Evolutionary conservation across 1,140 invertebrate genomes (phyloP), one percentile per base, ranked within the genome.

Genomic region (Drosophila nasuta): DNA sequence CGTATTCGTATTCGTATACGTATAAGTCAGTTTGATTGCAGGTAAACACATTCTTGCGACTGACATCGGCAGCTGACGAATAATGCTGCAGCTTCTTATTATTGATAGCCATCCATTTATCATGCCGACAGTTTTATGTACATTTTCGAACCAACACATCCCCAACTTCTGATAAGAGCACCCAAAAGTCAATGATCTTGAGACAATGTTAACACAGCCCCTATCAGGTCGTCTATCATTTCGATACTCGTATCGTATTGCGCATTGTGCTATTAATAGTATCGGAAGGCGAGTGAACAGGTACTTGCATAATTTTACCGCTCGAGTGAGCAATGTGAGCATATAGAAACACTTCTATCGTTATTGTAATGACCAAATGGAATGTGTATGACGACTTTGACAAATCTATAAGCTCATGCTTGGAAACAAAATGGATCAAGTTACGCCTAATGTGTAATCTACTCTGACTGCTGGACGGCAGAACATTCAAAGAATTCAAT

Each of bases 11-110:
- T 20, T 20, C 17, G 17, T 51, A 78, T 79, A 75, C 62, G 75
- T 77, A 79, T 87, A 79, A 86, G 82, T 68, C 70, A 82, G 77
- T 88, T 82, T 86, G 82, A 86, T 87, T 86, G 82, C 82, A 86
- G 82, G 82, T 87, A 86, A 87, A 87, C 75, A 86, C 69, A 43
- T 10, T 10, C 7, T 33, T 33, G 30, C 33, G 38, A 28, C 54
- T 49, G 46, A 57, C 60, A 35, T 41, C n/a, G 51, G 45, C 10
- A 11, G 10, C 15, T 33, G 46, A 15, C 48, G 13, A 54, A 5
- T 28, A 46, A 48, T 48, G 48, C 51, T 46, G 64, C 75, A 75
- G 65, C 82, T 58, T 65, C 65, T 72, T 70, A 74, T 79, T 82
- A 85, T 87, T 81, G 82, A 87, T 82, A 75, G 74, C 20, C 30